phyloP scores from a whole-genome alignment of 1,140 invertebrate species.

The Globodera rostochiensis region DNA sequence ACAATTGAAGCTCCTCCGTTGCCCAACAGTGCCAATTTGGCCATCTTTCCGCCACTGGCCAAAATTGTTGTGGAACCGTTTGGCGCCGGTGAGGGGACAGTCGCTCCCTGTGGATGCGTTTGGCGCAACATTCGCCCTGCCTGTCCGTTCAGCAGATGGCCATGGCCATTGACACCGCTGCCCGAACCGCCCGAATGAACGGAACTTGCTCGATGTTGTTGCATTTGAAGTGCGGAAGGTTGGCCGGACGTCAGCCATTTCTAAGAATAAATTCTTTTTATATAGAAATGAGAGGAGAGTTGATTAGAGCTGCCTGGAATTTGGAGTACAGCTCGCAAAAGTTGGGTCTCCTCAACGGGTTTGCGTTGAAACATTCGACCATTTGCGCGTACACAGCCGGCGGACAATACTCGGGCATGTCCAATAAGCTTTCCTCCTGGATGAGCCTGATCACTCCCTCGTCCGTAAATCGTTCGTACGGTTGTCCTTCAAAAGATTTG shows the following conservation, averaged over 20 bases:
- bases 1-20: conserved; percentile 44
- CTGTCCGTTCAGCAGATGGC: conserved; percentile 11
- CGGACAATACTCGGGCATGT: conserved; percentile 41
- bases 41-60: conserved; percentile 25
- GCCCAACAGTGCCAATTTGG: conserved; percentile 40
- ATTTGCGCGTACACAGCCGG: conserved; percentile 34
- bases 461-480: conserved; percentile 31
- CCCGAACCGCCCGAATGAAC: conserved; percentile 44
- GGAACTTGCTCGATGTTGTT: conserved; percentile 31
- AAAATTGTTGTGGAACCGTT: conserved; percentile 28
- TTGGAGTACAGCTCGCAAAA: conserved; percentile 76
- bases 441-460: conserved; percentile 45
- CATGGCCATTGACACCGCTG: conserved; percentile 16
- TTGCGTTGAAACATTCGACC: conserved; percentile 83
- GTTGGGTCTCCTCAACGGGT: conserved; percentile 82
- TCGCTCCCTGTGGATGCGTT: not conserved
- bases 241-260: conserved; percentile 70
- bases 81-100: conserved; percentile 50
- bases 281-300: not conserved
- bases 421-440: conserved; percentile 27
- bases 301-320: conserved; percentile 67
- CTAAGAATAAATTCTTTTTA: not conserved
- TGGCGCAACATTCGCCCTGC: conserved; percentile 10
- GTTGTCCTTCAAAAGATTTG: conserved; percentile 68
- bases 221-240: conserved; percentile 30